A percentile compares a stretch with the other conserved stretches of the same genome.
Evolutionary conservation across 2,888 invertebrate genomes (phyloP).

Genomic region (Lasioglossum morio): DNA sequence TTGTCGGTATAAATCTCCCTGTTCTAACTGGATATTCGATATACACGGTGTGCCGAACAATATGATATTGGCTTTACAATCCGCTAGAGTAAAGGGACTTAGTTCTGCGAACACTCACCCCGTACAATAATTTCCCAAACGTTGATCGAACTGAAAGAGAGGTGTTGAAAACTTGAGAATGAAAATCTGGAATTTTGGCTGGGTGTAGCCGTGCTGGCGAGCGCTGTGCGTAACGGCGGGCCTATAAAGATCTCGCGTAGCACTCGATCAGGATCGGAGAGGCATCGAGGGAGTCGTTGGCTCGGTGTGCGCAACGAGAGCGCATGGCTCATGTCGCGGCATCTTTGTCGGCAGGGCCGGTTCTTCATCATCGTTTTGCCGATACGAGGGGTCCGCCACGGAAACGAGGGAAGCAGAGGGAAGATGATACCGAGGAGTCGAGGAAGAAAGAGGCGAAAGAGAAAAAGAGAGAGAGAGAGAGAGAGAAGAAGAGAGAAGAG

Average conservation of each 20-base stretch:
- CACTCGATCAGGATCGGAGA: conserved; percentile 65
- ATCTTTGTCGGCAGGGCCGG: conserved; percentile 82
- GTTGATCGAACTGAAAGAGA: not conserved
- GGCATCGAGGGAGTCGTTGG: conserved; percentile 52
- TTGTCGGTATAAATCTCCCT: not conserved
- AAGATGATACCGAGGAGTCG: conserved; percentile 15
- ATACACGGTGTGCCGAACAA: not conserved
- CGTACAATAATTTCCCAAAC: no score
- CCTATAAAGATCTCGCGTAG: conserved; percentile 73
- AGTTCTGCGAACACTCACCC: not conserved
- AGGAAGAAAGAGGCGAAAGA: not conserved
- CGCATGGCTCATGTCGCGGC: conserved; percentile 80
- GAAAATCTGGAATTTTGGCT: not conserved
- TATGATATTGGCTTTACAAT: not conserved
- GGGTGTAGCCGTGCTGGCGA: not conserved
- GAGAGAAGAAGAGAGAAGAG: conserved; percentile 10
- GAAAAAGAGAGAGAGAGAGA: conserved; percentile 34
- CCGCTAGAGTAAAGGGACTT: not conserved
- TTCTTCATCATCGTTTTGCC: conserved; percentile 82
- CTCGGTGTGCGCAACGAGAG: conserved; percentile 63
- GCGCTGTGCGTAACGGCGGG: conserved; percentile 57
- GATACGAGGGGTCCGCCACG: conserved; percentile 71
- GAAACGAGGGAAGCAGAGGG: conserved; percentile 48
- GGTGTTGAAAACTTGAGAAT: not conserved
- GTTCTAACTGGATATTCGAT: conserved; percentile 1